Evolutionary conservation across 2,113 vertebrate species (phyloP).

Genomic region (Cheilinus undulatus): DNA sequence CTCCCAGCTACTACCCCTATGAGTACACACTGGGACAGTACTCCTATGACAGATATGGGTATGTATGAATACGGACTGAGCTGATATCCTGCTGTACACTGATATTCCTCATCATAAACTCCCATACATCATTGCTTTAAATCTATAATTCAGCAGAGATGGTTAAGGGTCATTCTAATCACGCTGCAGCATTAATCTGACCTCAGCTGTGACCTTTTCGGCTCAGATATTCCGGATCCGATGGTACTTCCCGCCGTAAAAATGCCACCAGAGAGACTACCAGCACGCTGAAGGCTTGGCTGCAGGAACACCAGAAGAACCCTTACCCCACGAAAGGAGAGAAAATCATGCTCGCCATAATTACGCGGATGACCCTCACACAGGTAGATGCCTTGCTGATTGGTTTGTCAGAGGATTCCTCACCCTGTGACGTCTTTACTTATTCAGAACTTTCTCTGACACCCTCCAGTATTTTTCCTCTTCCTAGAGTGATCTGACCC

Average conservation of each 20-base stretch:
- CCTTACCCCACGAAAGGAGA: constrained; percentile 91
- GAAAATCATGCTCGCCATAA: constrained; percentile 92
- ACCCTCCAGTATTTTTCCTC: no score
- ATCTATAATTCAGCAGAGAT: no score
- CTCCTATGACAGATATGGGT: constrained; percentile 92
- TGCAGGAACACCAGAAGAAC: constrained; percentile 92
- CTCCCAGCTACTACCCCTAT: constrained; percentile 90
- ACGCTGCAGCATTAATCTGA: background rate
- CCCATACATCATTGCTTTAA: no score
- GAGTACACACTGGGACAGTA: constrained; percentile 93
- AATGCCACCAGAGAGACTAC: constrained; percentile 97
- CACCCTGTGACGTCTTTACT: no score
- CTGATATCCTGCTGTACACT: no score
- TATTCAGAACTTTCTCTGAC: background rate
- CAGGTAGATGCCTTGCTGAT: constrained; percentile 65
- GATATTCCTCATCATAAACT: no score
- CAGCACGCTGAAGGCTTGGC: constrained; percentile 93
- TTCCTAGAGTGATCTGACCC: background rate
- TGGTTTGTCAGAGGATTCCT: background rate
- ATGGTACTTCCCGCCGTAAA: constrained; percentile 91
- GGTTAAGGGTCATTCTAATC: no score
- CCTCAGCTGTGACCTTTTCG: background rate
- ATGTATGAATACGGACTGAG: constrained; percentile 15
- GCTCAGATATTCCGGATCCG: constrained; percentile 90
- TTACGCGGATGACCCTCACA: constrained; percentile 93